These are phyloP conservation scores for Cebidichthys violaceus DNA, from an alignment of 2,113 vertebrate species.

Conservation along the genomic window DNA sequence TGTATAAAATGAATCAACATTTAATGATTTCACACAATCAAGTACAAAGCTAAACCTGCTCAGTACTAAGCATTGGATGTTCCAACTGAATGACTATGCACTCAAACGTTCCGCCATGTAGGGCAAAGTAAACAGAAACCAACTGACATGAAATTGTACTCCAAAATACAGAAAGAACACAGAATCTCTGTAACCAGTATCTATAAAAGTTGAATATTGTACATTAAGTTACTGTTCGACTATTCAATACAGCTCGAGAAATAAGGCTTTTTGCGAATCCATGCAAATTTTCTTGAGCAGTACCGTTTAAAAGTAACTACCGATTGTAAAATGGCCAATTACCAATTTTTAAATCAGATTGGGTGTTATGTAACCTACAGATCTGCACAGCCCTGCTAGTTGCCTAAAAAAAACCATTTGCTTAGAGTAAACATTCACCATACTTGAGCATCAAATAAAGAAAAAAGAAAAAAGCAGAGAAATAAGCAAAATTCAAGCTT, in stretches of 20 bases:
- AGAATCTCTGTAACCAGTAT: slow-evolving; percentile 12
- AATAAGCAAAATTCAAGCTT: background rate
- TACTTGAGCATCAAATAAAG: slow-evolving; percentile 21
- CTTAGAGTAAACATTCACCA: slow-evolving; percentile 35
- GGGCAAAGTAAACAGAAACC: slow-evolving; percentile 48
- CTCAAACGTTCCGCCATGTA: slow-evolving; percentile 38
- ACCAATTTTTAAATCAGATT: slow-evolving; percentile 19
- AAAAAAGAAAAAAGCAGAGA: slow-evolving; percentile 15
- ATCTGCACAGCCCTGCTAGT: slow-evolving; percentile 48
- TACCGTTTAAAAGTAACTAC: slow-evolving; percentile 30
- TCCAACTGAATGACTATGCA: slow-evolving; percentile 35
- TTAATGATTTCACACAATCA: slow-evolving; percentile 77
- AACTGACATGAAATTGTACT: slow-evolving; percentile 34
- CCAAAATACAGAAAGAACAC: slow-evolving; percentile 48
- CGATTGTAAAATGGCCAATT: slow-evolving; percentile 46
- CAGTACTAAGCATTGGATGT: slow-evolving; percentile 33
- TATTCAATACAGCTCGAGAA: slow-evolving; percentile 58
- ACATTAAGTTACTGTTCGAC: slow-evolving; percentile 28
- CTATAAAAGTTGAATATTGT: slow-evolving; percentile 49
- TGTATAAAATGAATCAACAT: slow-evolving; percentile 71
- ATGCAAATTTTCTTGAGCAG: slow-evolving; percentile 57
- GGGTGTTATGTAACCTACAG: slow-evolving; percentile 31
- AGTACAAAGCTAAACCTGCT: slow-evolving; percentile 66
- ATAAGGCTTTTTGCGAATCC: slow-evolving; percentile 63
- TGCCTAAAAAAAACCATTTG: slow-evolving; percentile 26